These are phyloP conservation scores for Caenorhabditis wallacei DNA, from an alignment of 2,888 invertebrate genomes.

Conservation along the genomic window DNA sequence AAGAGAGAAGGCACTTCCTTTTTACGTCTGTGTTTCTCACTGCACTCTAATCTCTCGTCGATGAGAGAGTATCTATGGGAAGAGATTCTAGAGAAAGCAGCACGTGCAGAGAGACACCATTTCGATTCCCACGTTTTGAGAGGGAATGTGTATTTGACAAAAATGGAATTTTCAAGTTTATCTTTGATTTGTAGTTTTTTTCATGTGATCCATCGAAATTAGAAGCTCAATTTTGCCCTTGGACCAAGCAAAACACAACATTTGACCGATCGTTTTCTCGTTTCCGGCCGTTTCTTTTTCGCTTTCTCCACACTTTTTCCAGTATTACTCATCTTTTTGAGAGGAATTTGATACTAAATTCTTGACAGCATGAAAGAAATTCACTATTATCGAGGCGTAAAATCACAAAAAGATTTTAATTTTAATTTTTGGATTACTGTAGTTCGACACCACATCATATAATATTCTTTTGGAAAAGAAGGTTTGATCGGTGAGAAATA, in stretches of 20 bases:
- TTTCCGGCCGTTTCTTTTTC: background rate
- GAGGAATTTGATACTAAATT: background rate
- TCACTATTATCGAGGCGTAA: too few relatives aligned
- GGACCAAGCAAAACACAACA: too few relatives aligned
- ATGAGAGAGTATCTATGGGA: slow-evolving; percentile 14
- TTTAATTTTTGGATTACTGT: too few relatives aligned
- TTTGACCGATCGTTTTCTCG: background rate
- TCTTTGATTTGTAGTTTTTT: background rate
- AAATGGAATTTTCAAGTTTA: slow-evolving; percentile 13
- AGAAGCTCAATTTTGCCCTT: background rate
- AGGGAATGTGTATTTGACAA: slow-evolving; percentile 1
- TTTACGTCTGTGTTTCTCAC: slow-evolving; percentile 29
- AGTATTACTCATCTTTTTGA: background rate
- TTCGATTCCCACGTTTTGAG: slow-evolving; percentile 48
- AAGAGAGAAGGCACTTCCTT: slow-evolving; percentile 32
- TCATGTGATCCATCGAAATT: background rate
- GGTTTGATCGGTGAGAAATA: background rate
- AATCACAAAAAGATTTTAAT: too few relatives aligned
- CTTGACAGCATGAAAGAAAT: background rate
- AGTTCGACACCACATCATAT: too few relatives aligned
- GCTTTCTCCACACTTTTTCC: background rate
- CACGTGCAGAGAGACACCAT: slow-evolving; percentile 34
- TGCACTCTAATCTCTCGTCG: slow-evolving; percentile 1
- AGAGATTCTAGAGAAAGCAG: slow-evolving; percentile 36
- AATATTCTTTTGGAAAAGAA: too few relatives aligned